Evolutionary conservation across 2,113 vertebrate genomes (phyloP).

Genomic region (Paedocypris sp.): DNA sequence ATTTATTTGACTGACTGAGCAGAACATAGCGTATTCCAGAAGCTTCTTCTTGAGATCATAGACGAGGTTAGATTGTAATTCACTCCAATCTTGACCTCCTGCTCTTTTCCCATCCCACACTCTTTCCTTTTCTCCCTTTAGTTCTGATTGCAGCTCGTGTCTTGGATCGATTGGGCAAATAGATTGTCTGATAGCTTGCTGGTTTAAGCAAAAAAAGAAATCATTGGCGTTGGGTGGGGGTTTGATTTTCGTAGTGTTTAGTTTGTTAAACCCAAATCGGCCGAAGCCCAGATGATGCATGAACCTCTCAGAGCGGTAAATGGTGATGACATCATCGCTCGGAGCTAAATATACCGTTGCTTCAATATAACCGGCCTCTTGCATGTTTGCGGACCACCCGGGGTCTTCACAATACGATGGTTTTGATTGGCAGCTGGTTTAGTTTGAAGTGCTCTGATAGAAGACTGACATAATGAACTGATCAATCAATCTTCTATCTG

Average conservation of each 20-base stretch:
- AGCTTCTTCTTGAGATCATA: not conserved
- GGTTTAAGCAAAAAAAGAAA: not conserved
- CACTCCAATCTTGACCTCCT: not conserved
- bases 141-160: not conserved
- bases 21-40: not conserved
- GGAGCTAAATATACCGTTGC: no score
- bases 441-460: no score
- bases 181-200: not conserved
- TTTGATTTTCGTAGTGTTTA: not conserved
- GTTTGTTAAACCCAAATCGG: not conserved
- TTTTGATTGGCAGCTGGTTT: no score
- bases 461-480: no score
- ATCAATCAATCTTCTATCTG: no score
- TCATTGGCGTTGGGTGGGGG: not conserved
- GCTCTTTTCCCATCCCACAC: not conserved
- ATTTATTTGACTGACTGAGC: not conserved
- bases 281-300: no score
- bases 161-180: constrained; percentile 1
- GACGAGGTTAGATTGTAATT: not conserved
- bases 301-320: no score
- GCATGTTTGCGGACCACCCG: no score
- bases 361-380: no score
- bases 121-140: not conserved
- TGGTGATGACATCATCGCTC: no score
- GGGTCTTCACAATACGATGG: no score